Conservation (phyloP, 1,140 invertebrate genomes). For the Whitmania pigra region DNA sequence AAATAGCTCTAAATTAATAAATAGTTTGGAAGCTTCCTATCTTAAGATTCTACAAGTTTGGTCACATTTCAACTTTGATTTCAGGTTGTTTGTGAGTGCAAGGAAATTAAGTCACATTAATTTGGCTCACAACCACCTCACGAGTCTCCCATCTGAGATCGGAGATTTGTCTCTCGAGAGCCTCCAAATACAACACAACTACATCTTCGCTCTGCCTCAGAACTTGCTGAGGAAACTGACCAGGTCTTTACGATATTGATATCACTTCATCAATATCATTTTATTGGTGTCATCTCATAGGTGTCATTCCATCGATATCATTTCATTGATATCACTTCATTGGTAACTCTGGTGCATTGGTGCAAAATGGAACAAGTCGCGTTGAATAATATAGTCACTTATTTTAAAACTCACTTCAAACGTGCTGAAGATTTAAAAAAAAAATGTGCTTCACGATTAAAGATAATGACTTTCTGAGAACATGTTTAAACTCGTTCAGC, state of each 20-base stretch:
- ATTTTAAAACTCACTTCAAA: no score
- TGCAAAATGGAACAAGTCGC: background rate
- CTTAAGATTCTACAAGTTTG: no score
- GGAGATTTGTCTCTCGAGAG: slow-evolving; percentile 32
- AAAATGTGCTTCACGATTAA: no score
- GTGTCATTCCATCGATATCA: no score
- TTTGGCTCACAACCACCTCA: slow-evolving; percentile 35
- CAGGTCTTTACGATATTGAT: slow-evolving; percentile 28
- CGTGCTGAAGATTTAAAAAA: no score
- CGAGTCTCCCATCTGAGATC: slow-evolving; percentile 31
- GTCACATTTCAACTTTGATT: background rate
- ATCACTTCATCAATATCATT: background rate
- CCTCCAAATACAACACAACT: slow-evolving; percentile 37
- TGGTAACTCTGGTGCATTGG: background rate
- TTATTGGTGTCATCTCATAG: no score
- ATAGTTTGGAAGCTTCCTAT: no score
- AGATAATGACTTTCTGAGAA: no score
- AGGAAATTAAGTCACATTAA: slow-evolving; percentile 35
- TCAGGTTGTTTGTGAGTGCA: slow-evolving; percentile 31
- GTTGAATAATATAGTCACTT: no score
- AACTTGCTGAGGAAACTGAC: slow-evolving; percentile 33
- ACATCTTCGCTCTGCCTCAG: slow-evolving; percentile 30
- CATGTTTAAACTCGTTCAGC: no score
- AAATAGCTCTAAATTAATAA: no score
- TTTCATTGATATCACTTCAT: background rate